Evolutionary conservation across 2,888 invertebrate genomes (phyloP).

Genomic region (Sphaerophoria rueppellii): DNA sequence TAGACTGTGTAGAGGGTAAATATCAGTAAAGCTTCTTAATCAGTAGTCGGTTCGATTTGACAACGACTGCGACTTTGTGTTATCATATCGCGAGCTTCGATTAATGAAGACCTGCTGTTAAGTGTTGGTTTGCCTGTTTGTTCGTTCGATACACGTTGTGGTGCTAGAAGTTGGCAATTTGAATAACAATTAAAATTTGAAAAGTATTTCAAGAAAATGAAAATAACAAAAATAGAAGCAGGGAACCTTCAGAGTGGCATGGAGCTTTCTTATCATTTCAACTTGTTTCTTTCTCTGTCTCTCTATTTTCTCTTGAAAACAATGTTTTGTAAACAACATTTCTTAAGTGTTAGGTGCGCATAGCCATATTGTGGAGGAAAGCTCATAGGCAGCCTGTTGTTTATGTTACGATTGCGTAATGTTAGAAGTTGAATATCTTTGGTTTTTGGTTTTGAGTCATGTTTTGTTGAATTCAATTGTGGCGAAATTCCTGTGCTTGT

Average conservation of each 20-base stretch:
- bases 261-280: constrained; percentile 68
- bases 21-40: background rate
- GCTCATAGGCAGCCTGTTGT: constrained; percentile 49
- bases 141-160: constrained; percentile 1
- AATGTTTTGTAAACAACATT: constrained; percentile 70
- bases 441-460: background rate
- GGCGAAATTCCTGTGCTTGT: background rate
- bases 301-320: constrained; percentile 11
- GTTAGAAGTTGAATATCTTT: background rate
- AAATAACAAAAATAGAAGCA: constrained; percentile 16
- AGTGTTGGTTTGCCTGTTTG: background rate
- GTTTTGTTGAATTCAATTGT: background rate
- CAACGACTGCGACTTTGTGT: constrained; percentile 10
- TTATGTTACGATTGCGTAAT: constrained; percentile 65
- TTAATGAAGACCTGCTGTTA: constrained; percentile 1
- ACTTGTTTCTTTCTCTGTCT: background rate
- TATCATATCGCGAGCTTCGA: constrained; percentile 28
- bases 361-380: constrained; percentile 19
- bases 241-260: constrained; percentile 8
- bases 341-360: constrained; percentile 32
- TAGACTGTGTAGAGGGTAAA: background rate
- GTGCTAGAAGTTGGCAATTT: background rate
- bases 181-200: background rate
- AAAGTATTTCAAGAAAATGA: background rate
- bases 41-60: background rate